Conservation (phyloP, 2,797 vertebrate species). For the Malurus splendens region DNA sequence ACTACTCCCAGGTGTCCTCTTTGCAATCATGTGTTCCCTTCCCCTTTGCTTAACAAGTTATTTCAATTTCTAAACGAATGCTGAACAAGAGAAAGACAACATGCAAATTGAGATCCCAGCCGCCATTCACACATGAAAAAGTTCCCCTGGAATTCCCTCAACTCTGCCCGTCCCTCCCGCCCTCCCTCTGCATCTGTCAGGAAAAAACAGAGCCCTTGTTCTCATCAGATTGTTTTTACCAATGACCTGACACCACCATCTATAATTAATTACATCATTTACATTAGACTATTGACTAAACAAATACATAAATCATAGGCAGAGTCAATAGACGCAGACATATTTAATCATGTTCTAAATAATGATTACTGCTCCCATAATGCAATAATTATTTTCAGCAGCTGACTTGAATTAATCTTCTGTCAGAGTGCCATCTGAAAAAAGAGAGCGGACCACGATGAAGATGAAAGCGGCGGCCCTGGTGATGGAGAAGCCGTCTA, state of each 20-base stretch:
- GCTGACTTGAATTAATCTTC: constrained; percentile 92
- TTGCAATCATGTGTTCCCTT: constrained; percentile 79
- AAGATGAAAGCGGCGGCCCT: constrained; percentile 46
- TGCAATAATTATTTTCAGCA: constrained; percentile 93
- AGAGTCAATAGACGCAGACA: constrained; percentile 94
- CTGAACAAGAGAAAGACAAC: constrained; percentile 81
- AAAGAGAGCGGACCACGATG: constrained; percentile 25
- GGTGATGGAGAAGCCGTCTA: constrained; percentile 30
- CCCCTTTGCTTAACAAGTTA: constrained; percentile 85
- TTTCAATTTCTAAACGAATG: constrained; percentile 83
- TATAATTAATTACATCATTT: constrained; percentile 98
- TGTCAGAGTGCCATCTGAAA: constrained; percentile 81
- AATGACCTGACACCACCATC: constrained; percentile 92
- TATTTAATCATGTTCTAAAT: constrained; percentile 98
- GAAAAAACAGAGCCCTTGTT: constrained; percentile 80
- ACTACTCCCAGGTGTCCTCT: constrained; percentile 76
- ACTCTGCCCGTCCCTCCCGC: constrained; percentile 62
- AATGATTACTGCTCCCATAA: constrained; percentile 96
- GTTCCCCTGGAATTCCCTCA: constrained; percentile 87
- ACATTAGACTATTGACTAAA: constrained; percentile 98
- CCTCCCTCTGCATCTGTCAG: constrained; percentile 83
- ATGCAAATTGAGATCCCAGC: constrained; percentile 78
- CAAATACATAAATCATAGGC: constrained; percentile 97
- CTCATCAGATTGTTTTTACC: constrained; percentile 86
- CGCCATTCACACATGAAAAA: constrained; percentile 84